Evolutionary conservation across 2,797 vertebrate genomes (phyloP).

Genomic region (Thalassophryne amazonica): DNA sequence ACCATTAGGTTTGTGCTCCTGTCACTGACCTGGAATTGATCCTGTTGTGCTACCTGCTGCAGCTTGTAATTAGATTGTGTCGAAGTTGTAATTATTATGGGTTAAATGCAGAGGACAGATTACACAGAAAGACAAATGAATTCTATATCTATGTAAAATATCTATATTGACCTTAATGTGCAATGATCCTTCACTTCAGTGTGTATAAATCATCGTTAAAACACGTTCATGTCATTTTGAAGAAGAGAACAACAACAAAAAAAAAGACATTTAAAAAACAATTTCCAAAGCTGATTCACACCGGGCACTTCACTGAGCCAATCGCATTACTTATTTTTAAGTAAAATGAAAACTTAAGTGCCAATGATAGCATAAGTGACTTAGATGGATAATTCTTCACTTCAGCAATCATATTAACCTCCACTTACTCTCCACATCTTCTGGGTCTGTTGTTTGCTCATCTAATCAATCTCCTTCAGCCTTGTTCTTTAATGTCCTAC

Average conservation of each 20-base stretch:
- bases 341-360: slow-evolving; percentile 61
- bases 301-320: slow-evolving; percentile 24
- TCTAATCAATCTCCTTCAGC: slow-evolving; percentile 74
- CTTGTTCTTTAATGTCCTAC: slow-evolving; percentile 75
- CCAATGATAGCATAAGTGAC: slow-evolving; percentile 62
- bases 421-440: slow-evolving; percentile 64
- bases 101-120: no score
- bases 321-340: slow-evolving; percentile 56
- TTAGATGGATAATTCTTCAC: slow-evolving; percentile 61
- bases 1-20: no score
- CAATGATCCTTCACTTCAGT: no score
- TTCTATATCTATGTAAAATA: no score
- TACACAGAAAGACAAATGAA: no score
- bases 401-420: slow-evolving; percentile 70
- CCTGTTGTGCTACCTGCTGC: no score
- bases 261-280: slow-evolving; percentile 35
- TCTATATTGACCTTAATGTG: no score
- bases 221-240: slow-evolving; percentile 2
- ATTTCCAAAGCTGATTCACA: slow-evolving; percentile 15
- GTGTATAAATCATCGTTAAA: no score
- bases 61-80: no score
- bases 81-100: no score
- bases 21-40: no score
- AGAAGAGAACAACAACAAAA: slow-evolving; percentile 6
- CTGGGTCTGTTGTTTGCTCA: slow-evolving; percentile 68